Conservation (phyloP, 2,797 vertebrate genomes). For the Rhynchonycteris naso region DNA sequence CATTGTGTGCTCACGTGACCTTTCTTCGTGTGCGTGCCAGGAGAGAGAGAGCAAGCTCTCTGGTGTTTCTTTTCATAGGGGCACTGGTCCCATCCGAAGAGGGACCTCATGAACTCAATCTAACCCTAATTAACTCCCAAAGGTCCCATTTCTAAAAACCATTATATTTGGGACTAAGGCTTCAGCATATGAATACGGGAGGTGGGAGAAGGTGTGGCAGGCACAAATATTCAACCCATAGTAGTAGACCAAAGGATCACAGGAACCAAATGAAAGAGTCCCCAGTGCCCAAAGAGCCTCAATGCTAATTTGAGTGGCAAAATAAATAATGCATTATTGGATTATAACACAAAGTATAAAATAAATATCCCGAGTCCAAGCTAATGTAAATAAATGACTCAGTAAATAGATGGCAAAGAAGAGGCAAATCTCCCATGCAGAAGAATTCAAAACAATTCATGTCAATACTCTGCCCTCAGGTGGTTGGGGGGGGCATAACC, state of each 20-base stretch:
- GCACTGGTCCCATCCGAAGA: neutral
- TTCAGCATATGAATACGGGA: neutral
- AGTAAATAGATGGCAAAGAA: neutral
- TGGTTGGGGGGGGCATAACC: neutral
- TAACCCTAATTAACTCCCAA: neutral
- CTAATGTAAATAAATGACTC: neutral
- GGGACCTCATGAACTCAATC: neutral
- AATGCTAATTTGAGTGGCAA: neutral
- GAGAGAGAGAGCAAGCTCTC: neutral
- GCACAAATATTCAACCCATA: neutral
- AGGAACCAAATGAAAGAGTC: neutral
- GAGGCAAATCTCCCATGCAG: neutral
- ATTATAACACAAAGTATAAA: neutral
- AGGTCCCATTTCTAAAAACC: neutral
- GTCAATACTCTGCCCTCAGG: neutral
- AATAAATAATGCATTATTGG: neutral
- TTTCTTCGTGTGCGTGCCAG: neutral
- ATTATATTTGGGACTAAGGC: neutral
- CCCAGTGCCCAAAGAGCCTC: neutral
- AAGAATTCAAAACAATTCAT: neutral
- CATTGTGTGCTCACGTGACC: neutral
- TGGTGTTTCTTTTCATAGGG: neutral
- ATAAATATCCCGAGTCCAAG: neutral
- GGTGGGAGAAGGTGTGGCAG: too few species aligned
- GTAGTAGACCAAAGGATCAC: neutral